Conservation (phyloP, 2,113 vertebrate species). For the Seriola aureovittata region DNA sequence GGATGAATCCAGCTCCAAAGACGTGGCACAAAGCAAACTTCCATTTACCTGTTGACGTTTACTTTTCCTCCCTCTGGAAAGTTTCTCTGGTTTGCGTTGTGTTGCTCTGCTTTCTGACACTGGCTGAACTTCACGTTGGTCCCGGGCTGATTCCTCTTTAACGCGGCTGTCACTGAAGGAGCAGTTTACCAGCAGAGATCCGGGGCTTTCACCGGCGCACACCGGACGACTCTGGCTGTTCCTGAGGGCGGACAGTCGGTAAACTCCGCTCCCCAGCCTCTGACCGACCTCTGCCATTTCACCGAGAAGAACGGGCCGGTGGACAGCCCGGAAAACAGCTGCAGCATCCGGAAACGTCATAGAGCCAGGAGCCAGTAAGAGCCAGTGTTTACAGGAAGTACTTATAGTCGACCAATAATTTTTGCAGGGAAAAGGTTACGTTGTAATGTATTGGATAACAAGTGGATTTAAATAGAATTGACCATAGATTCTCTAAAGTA, state of each 20-base stretch:
- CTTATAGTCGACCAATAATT: slow-evolving; percentile 30
- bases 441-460: neutral
- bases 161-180: neutral
- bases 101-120: neutral
- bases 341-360: slow-evolving; percentile 49
- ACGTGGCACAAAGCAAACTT: neutral
- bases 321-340: slow-evolving; percentile 11
- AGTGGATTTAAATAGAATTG: no score
- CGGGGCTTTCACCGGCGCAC: neutral
- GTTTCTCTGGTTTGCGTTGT: slow-evolving; percentile 20
- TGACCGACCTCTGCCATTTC: slow-evolving; percentile 84
- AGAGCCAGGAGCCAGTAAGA: slow-evolving; percentile 57
- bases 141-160: neutral
- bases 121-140: neutral
- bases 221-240: neutral
- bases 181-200: neutral
- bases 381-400: slow-evolving; percentile 57
- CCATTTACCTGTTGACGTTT: neutral
- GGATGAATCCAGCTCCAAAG: neutral
- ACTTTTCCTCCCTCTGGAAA: slow-evolving; percentile 13
- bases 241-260: slow-evolving; percentile 50
- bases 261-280: slow-evolving; percentile 50
- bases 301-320: neutral
- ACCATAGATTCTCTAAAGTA: no score
- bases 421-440: neutral